Evolutionary conservation across 2,888 invertebrate species (phyloP), one percentile per base, ranked within the genome.

Genomic region (Caradrina kadenii): DNA sequence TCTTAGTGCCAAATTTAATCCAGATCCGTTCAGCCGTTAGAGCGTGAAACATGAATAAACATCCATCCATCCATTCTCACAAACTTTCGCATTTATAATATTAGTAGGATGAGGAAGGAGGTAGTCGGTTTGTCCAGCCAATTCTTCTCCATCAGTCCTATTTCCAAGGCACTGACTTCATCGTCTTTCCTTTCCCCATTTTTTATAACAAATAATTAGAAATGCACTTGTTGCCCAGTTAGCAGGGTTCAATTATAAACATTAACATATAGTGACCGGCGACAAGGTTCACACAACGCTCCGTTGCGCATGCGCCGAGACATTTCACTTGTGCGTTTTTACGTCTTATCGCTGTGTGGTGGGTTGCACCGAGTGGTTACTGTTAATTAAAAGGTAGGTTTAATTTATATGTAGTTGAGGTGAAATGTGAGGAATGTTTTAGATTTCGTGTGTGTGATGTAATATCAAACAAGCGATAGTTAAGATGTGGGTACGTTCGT

Each of bases 211-310:
- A 31, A 42, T 10, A 21, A 39, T 13, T 31, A 60, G 50, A 73
- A 70, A 56, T 72, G 10, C 56, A 72, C 48, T 72, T 48, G 59
- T 26, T 72, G 19, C 17, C 17, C 26, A 56, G 78, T 62, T 68
- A 69, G 68, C 55, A 65, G 63, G 72, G 67, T 81, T 78, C 82
- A 86, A 85, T 86, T 84, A 86, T 79, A 78, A 69, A 74, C 54
- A 92, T 92, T 93, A 91, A 85, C 92, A 91, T 92, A 91, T 84
- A 88, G 86, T 82, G 87, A 84, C 87, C 83, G 82, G 87, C 89
- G 93, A 92, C 93, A 92, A 86, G 87, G 92, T 93, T 94, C 94
- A 89, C 94, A 94, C 68, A 83, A 84, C 92, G 94, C 87, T 94
- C 82, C 85, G 92, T 65, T 93, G 93, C 71, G 75, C 88, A 79